Percentiles rank a stretch among this genome's conserved stretches.
phyloP scores from a whole-genome alignment of 2,888 invertebrate species.

The Tridacna gigas region DNA sequence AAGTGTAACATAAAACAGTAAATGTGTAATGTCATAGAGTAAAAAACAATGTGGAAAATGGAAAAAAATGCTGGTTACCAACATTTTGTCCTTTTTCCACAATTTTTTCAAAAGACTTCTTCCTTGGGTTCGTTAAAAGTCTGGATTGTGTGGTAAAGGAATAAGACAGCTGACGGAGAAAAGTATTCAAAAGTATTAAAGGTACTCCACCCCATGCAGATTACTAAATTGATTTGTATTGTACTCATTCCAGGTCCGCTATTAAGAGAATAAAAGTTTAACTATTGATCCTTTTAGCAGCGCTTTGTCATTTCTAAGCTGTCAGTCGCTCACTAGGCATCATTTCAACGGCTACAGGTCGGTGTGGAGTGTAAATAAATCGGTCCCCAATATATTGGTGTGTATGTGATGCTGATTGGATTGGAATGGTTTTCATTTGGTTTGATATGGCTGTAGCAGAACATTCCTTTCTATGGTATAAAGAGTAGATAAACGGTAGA shows the following conservation, averaged over 20 bases:
- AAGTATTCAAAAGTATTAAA: too few species aligned
- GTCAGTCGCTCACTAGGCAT: constrained; percentile 31
- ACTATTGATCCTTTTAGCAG: constrained; percentile 35
- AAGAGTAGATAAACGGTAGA: neutral
- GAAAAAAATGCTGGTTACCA: too few species aligned
- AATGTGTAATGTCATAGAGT: too few species aligned
- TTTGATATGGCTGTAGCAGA: constrained; percentile 18
- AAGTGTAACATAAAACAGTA: too few species aligned
- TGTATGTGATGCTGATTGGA: constrained; percentile 21
- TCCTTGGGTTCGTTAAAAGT: too few species aligned
- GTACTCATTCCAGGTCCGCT: constrained; percentile 14
- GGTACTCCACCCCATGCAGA: constrained; percentile 9
- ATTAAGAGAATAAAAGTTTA: constrained; percentile 34
- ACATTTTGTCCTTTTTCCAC: too few species aligned
- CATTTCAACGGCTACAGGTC: constrained; percentile 43
- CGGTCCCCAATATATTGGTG: constrained; percentile 39
- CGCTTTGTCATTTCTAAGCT: constrained; percentile 40
- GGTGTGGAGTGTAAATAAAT: constrained; percentile 51
- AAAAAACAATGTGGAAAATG: too few species aligned
- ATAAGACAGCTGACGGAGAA: too few species aligned
- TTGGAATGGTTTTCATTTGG: constrained; percentile 35
- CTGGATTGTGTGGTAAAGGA: too few species aligned
- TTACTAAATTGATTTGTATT: constrained; percentile 30
- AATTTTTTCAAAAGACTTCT: too few species aligned
- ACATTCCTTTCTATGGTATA: neutral